phyloP scores from a whole-genome alignment of 1,140 invertebrate species.

The Pachypeltis micranthus region DNA sequence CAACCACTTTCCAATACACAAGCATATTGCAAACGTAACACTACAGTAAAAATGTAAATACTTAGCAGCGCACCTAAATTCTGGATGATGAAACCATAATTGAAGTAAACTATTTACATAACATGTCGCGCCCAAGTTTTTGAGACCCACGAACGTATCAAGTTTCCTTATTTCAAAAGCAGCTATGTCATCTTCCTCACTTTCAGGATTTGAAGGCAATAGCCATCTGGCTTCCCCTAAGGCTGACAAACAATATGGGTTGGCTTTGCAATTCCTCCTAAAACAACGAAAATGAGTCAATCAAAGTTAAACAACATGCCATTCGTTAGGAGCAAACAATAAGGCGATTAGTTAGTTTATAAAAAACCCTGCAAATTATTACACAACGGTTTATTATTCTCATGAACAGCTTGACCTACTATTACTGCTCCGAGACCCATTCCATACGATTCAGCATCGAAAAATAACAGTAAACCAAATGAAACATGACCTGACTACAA shows the following conservation, averaged over 20 bases:
- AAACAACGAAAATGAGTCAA: slow-evolving; percentile 24
- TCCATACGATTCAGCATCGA: not conserved
- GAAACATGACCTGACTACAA: too few species aligned
- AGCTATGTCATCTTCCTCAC: slow-evolving; percentile 40
- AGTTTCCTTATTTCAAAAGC: slow-evolving; percentile 39
- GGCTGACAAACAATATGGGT: slow-evolving; percentile 52
- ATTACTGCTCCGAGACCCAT: not conserved
- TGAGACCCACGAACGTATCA: slow-evolving; percentile 47
- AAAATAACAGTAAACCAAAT: too few species aligned
- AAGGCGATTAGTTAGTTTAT: not conserved
- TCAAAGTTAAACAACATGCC: not conserved
- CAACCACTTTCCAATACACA: too few species aligned
- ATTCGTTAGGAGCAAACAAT: not conserved
- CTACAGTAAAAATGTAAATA: too few species aligned
- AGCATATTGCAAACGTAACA: too few species aligned
- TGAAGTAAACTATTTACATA: slow-evolving; percentile 63
- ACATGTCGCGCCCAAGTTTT: slow-evolving; percentile 61
- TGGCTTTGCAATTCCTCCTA: slow-evolving; percentile 50
- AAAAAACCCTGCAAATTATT: not conserved
- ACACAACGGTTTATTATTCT: not conserved
- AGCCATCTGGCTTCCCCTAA: slow-evolving; percentile 47
- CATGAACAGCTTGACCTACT: not conserved
- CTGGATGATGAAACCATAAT: slow-evolving; percentile 58
- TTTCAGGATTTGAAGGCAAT: slow-evolving; percentile 31
- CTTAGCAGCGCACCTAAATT: slow-evolving; percentile 39